A percentile compares a stretch with the other conserved stretches of the same genome.
phyloP scores from a whole-genome alignment of 1,140 invertebrate species.

The Achroia grisella region DNA sequence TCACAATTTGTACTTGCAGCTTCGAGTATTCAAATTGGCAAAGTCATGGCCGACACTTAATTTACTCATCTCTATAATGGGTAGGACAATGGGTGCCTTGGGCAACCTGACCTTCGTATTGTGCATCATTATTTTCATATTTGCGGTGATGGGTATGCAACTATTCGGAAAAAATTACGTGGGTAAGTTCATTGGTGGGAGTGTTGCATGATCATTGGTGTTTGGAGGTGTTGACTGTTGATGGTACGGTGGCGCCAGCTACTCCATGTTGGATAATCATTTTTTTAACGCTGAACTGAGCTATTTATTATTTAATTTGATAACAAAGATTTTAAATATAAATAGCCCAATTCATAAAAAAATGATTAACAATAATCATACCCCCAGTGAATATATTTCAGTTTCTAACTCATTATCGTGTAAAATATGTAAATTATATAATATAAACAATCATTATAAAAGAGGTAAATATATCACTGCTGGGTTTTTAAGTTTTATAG shows the following conservation, averaged over 20 bases:
- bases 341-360: too few relatives aligned
- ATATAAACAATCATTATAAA: too few relatives aligned
- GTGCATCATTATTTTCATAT: slow-evolving; percentile 98
- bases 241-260: slow-evolving; percentile 18
- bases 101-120: slow-evolving; percentile 97
- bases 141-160: slow-evolving; percentile 98
- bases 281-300: too few relatives aligned
- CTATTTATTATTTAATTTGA: too few relatives aligned
- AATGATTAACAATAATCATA: too few relatives aligned
- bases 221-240: slow-evolving; percentile 44
- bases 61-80: slow-evolving; percentile 97
- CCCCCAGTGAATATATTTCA: slow-evolving; percentile 43
- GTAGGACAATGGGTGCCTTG: slow-evolving; percentile 95
- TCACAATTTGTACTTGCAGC: slow-evolving; percentile 79
- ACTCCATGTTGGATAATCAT: neutral
- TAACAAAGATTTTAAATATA: too few relatives aligned
- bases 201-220: slow-evolving; percentile 72
- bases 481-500: too few relatives aligned
- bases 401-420: neutral
- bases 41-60: slow-evolving; percentile 98
- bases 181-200: slow-evolving; percentile 78
- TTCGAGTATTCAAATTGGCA: slow-evolving; percentile 97
- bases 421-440: too few relatives aligned
- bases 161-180: slow-evolving; percentile 94
- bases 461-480: too few relatives aligned